phyloP scores from a whole-genome alignment of 2,797 vertebrate species.

The Chelmon rostratus region DNA sequence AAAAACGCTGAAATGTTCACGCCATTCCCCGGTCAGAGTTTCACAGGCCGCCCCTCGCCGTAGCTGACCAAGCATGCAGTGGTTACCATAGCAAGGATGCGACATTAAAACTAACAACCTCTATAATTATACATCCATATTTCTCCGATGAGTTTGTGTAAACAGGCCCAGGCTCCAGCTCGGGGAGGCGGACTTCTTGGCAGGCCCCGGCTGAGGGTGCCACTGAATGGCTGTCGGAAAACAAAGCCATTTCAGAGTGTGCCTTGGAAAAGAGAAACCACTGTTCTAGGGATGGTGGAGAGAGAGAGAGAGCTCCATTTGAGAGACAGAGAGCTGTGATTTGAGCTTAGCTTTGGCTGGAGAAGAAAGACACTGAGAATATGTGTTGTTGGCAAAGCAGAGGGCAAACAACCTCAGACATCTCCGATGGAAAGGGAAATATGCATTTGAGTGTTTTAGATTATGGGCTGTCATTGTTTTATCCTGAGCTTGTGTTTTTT shows the following conservation, averaged over 20 bases:
- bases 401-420: slow-evolving; percentile 81
- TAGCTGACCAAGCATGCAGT: slow-evolving; percentile 77
- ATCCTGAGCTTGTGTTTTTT: slow-evolving; percentile 50
- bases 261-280: slow-evolving; percentile 83
- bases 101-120: slow-evolving; percentile 83
- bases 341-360: slow-evolving; percentile 80
- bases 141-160: slow-evolving; percentile 85
- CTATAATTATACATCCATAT: slow-evolving; percentile 85
- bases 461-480: slow-evolving; percentile 74
- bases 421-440: slow-evolving; percentile 75
- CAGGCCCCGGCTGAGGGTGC: slow-evolving; percentile 76
- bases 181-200: slow-evolving; percentile 78
- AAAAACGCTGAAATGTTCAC: slow-evolving; percentile 69
- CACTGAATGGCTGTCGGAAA: slow-evolving; percentile 80
- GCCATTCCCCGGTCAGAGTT: slow-evolving; percentile 62
- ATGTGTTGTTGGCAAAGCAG: slow-evolving; percentile 79
- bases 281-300: slow-evolving; percentile 67
- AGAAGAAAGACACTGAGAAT: slow-evolving; percentile 79
- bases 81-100: slow-evolving; percentile 78
- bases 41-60: slow-evolving; percentile 69
- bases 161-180: slow-evolving; percentile 79
- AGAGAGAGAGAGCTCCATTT: slow-evolving; percentile 68
- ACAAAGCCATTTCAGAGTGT: slow-evolving; percentile 83
- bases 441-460: slow-evolving; percentile 77
- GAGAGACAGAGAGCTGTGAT: slow-evolving; percentile 79